Percentiles rank a stretch among this genome's conserved stretches.
phyloP scores from a whole-genome alignment of 2,113 vertebrate genomes.

The Mastomys coucha region DNA sequence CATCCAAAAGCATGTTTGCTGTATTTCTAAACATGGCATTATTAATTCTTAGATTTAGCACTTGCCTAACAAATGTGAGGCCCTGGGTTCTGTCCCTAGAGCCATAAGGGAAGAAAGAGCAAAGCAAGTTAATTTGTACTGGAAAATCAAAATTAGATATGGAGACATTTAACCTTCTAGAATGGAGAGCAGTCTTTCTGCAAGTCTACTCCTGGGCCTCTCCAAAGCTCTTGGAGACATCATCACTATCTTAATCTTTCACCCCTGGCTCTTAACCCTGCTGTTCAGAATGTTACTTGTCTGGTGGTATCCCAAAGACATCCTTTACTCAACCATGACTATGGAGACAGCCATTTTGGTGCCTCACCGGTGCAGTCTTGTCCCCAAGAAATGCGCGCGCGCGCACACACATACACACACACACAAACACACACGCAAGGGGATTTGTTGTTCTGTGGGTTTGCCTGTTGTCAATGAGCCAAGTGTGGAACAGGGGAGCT shows the following conservation, averaged over 20 bases:
- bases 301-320: not conserved
- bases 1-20: not conserved
- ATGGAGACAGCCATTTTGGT: not conserved
- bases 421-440: too few species aligned
- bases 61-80: too few species aligned
- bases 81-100: not conserved
- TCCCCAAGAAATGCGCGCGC: not conserved
- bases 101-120: not conserved
- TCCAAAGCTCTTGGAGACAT: not conserved
- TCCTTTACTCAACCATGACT: not conserved
- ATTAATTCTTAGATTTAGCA: not conserved
- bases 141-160: not conserved
- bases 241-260: not conserved
- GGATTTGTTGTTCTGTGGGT: not conserved
- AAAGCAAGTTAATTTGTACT: not conserved
- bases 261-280: not conserved
- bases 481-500: not conserved
- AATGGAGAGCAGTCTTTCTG: not conserved
- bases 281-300: not conserved
- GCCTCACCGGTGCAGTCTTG: not conserved
- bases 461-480: not conserved
- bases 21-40: not conserved
- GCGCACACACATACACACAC: too few species aligned
- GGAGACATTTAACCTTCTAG: not conserved
- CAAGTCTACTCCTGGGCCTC: not conserved